Percentiles rank a stretch among this genome's conserved stretches.
Conservation (phyloP, 2,888 invertebrate genomes). For the Uropetala carovei region DNA sequence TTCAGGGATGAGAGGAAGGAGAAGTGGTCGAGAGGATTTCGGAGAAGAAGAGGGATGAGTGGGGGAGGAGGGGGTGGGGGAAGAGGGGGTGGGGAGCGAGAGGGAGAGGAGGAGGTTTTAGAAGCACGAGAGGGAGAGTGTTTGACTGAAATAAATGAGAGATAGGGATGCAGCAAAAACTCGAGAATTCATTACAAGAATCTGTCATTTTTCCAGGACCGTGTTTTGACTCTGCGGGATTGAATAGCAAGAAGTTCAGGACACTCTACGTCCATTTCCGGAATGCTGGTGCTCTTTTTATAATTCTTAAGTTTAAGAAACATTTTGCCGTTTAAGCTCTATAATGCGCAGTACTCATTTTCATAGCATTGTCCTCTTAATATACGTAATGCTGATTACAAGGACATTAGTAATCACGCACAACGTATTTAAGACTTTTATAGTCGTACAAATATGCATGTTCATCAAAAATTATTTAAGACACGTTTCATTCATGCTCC, state of each 20-base stretch:
- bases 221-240: constrained; percentile 19
- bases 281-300: too few species aligned
- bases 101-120: not conserved
- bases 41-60: not conserved
- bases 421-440: too few species aligned
- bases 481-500: too few species aligned
- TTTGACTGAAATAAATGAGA: constrained; percentile 31
- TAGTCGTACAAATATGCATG: too few species aligned
- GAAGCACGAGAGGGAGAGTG: not conserved
- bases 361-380: too few species aligned
- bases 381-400: too few species aligned
- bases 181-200: constrained; percentile 18
- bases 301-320: too few species aligned
- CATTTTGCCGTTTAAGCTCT: too few species aligned
- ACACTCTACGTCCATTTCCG: not conserved
- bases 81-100: not conserved
- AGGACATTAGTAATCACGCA: too few species aligned
- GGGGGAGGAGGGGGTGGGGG: not conserved
- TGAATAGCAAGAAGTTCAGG: not conserved
- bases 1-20: not conserved
- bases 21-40: not conserved
- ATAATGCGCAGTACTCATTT: too few species aligned
- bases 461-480: too few species aligned
- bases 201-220: constrained; percentile 10
- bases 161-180: constrained; percentile 16